These are phyloP conservation scores for Xenus cinereus DNA, from an alignment of 2,113 vertebrate genomes.

Conservation along the genomic window DNA sequence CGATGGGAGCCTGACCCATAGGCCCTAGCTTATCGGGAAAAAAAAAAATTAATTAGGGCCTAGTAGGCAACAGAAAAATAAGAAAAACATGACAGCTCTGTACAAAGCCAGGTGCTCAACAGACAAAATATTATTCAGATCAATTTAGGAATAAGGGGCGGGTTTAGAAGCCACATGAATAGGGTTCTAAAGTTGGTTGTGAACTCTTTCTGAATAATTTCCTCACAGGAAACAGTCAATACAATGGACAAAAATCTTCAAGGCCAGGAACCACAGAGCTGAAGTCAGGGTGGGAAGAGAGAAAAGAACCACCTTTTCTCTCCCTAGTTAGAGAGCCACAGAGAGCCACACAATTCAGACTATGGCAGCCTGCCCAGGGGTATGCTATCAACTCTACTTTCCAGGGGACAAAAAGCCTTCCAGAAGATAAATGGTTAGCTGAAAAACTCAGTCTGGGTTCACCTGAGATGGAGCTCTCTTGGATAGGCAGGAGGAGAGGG, in stretches of 20 bases:
- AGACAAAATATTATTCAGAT: not conserved
- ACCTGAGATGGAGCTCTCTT: not conserved
- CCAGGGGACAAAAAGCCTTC: not conserved
- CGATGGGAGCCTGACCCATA: not conserved
- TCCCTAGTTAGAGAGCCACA: not conserved
- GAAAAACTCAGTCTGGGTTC: not conserved
- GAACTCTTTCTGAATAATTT: not conserved
- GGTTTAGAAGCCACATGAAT: not conserved
- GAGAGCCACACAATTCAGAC: not conserved
- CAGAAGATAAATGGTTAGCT: not conserved
- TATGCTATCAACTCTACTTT: not conserved
- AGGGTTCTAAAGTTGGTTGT: not conserved
- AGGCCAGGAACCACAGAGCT: not conserved
- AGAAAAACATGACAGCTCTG: not conserved
- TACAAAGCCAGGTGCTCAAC: not conserved
- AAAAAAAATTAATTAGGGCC: not conserved
- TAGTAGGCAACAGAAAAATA: not conserved
- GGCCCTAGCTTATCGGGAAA: not conserved
- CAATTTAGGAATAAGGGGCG: not conserved
- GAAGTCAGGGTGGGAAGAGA: not conserved
- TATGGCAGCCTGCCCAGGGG: not conserved
- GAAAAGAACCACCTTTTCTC: not conserved
- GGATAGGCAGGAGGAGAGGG: not conserved
- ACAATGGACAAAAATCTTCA: not conserved
- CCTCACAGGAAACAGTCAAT: not conserved